Percentiles rank a stretch among this genome's conserved stretches.
These are phyloP conservation scores for Pollenia angustigena DNA, from an alignment of 2,888 invertebrate genomes.

Conservation along the genomic window DNA sequence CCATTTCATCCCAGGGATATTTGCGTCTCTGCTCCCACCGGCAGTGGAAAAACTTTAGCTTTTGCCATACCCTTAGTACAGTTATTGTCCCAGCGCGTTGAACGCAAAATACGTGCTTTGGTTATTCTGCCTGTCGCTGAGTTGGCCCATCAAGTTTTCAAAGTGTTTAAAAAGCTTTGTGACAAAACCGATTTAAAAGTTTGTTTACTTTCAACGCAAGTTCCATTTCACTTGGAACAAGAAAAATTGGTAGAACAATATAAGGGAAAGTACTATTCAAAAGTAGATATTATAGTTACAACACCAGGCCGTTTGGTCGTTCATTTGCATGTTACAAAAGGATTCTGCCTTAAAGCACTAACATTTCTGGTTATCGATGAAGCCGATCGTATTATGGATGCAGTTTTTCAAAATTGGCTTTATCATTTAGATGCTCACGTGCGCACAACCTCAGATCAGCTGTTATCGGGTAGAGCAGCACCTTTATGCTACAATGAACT, in stretches of 20 bases:
- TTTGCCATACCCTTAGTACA: slow-evolving; percentile 96
- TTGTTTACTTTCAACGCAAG: slow-evolving; percentile 88
- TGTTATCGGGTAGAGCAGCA: slow-evolving; percentile 84
- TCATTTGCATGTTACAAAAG: slow-evolving; percentile 93
- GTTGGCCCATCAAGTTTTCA: slow-evolving; percentile 94
- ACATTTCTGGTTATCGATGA: slow-evolving; percentile 97
- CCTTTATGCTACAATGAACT: slow-evolving; percentile 81
- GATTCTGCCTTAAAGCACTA: slow-evolving; percentile 89
- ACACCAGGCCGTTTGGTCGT: slow-evolving; percentile 96
- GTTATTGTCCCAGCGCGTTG: slow-evolving; percentile 86
- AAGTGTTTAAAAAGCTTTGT: slow-evolving; percentile 91
- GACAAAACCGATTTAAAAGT: slow-evolving; percentile 89
- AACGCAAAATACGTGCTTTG: slow-evolving; percentile 90
- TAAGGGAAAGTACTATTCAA: slow-evolving; percentile 82
- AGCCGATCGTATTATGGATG: slow-evolving; percentile 97
- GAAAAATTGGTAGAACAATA: slow-evolving; percentile 86
- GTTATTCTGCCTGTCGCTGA: slow-evolving; percentile 97
- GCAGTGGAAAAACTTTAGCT: slow-evolving; percentile 98
- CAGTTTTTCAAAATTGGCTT: slow-evolving; percentile 96
- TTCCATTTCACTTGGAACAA: slow-evolving; percentile 88
- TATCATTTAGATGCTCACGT: slow-evolving; percentile 91
- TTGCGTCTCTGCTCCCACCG: slow-evolving; percentile 98
- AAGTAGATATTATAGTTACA: slow-evolving; percentile 93
- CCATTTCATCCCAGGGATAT: slow-evolving; percentile 92
- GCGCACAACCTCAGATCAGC: slow-evolving; percentile 84